Conservation (phyloP, 2,113 vertebrate species). For the Haliaeetus leucogaster region DNA sequence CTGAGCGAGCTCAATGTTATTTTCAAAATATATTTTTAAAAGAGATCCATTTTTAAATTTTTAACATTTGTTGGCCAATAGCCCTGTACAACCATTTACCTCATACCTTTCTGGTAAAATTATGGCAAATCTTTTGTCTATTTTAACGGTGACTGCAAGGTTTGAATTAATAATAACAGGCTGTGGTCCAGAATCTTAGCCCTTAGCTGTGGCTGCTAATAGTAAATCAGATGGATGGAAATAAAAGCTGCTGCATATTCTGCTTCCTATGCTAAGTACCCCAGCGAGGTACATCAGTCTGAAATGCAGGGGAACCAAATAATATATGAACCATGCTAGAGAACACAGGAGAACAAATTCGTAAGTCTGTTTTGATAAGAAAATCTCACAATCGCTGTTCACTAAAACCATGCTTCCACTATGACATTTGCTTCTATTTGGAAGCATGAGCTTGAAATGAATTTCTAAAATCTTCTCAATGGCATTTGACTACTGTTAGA, state of each 20-base stretch:
- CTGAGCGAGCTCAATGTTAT: background rate
- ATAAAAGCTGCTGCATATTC: background rate
- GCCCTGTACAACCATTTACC: background rate
- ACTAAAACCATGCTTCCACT: background rate
- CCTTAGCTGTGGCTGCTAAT: background rate
- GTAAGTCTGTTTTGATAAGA: background rate
- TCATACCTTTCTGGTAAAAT: background rate
- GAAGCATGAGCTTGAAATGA: background rate
- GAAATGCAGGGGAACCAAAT: background rate
- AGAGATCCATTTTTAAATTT: background rate
- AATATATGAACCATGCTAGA: background rate
- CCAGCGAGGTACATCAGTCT: conserved; percentile 5
- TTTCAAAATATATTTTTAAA: background rate
- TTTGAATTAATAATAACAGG: background rate
- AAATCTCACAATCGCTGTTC: background rate
- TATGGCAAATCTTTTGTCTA: background rate
- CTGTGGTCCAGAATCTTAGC: background rate
- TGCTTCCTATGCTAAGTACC: background rate
- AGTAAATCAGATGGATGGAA: background rate
- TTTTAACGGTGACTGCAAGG: background rate
- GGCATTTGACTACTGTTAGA: background rate
- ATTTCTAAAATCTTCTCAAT: background rate
- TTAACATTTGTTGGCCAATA: background rate
- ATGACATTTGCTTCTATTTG: background rate
- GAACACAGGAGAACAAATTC: background rate